phyloP scores from a whole-genome alignment of 2,113 vertebrate genomes.

The Nematolebias whitei region DNA sequence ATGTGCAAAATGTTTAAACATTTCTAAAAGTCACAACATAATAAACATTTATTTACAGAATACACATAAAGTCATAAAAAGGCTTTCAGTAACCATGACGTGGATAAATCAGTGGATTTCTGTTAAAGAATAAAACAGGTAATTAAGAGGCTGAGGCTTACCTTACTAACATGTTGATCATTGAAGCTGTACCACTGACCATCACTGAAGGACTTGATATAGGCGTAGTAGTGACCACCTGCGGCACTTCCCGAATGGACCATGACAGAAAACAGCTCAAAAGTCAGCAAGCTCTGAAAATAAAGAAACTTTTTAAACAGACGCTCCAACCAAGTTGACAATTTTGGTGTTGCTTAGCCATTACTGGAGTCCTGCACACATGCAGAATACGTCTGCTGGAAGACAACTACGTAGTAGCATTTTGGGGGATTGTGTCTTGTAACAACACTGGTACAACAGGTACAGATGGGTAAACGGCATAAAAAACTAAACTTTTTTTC shows the following conservation, averaged over 20 bases:
- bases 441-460: not conserved
- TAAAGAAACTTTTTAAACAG: conserved; percentile 21
- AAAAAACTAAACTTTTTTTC: too few species aligned
- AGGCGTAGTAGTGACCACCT: conserved; percentile 98
- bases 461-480: not conserved
- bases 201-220: conserved; percentile 97
- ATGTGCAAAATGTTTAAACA: not conserved
- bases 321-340: not conserved
- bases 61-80: too few species aligned
- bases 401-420: conserved; percentile 4
- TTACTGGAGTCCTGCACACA: not conserved
- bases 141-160: conserved; percentile 57
- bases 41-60: not conserved
- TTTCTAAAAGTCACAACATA: not conserved
- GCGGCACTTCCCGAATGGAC: conserved; percentile 98
- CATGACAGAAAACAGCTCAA: conserved; percentile 99
- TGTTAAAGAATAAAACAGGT: not conserved
- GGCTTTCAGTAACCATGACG: too few species aligned
- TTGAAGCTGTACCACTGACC: conserved; percentile 99
- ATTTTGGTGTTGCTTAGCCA: not conserved
- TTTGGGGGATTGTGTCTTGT: not conserved
- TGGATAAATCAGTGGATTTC: not conserved
- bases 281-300: conserved; percentile 87
- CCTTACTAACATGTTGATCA: conserved; percentile 99
- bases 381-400: not conserved